A percentile compares a stretch with the other conserved stretches of the same genome.
phyloP scores from a whole-genome alignment of 2,888 invertebrate genomes.

The Aphodius sticticus region DNA sequence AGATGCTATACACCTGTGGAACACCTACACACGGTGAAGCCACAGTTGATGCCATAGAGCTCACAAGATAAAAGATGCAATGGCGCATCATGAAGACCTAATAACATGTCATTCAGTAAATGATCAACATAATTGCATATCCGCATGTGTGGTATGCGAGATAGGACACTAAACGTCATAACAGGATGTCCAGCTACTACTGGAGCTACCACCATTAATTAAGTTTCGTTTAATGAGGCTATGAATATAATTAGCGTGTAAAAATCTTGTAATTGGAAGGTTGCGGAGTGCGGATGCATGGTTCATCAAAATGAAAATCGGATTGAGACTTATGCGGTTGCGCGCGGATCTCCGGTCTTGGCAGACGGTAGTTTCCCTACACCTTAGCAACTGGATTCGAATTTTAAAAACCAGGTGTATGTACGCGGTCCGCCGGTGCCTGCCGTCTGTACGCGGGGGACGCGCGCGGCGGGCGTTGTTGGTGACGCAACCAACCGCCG shows the following conservation, averaged over 20 bases:
- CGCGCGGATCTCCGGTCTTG: constrained; percentile 5
- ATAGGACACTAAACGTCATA: neutral
- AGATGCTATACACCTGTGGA: too few relatives aligned
- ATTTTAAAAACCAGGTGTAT: constrained; percentile 35
- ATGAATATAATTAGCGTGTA: neutral
- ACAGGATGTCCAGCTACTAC: neutral
- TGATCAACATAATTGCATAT: too few relatives aligned
- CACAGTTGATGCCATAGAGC: too few relatives aligned
- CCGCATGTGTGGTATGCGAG: neutral
- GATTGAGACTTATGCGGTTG: neutral
- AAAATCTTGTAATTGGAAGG: neutral
- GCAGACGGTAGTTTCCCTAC: constrained; percentile 25
- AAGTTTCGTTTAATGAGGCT: neutral
- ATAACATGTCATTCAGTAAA: too few relatives aligned
- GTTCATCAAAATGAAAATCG: neutral
- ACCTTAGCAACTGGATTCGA: constrained; percentile 32
- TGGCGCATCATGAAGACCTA: too few relatives aligned
- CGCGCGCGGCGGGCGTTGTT: constrained; percentile 10
- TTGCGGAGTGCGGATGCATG: neutral
- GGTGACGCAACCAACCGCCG: constrained; percentile 25
- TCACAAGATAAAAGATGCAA: too few relatives aligned
- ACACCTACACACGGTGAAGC: too few relatives aligned
- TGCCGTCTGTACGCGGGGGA: neutral
- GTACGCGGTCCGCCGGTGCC: neutral
- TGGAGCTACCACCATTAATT: neutral